Base-by-base conservation (phyloP, 2,113 vertebrate species). In the Syngnathus floridae region DNA sequence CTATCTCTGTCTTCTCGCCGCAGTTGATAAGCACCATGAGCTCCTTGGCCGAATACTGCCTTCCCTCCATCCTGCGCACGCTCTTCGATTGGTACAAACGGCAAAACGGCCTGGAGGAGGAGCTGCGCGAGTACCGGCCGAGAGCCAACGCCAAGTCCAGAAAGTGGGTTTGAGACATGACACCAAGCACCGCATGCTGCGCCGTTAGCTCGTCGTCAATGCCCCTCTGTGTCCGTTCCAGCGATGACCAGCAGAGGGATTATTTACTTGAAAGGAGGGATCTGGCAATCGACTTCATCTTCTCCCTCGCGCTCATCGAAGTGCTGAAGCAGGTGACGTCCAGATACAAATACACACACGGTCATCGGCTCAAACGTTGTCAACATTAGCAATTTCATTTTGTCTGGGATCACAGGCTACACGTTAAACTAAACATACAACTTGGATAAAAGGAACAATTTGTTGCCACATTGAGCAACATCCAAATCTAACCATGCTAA, bases 61-160 rank as follows among this genome's bases (percentile, higher is more conserved):
- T 99, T 9, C 96, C 95, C 56, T 99, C 97, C 70, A 95, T 99
- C 75, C 90, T 99, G 71, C 94, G 95, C 56, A 99, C 96, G 11
- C 83, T 99, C 70, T 98, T 99, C 74, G 97, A 99, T 82, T 99
- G 97, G 97, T 98, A 97, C 86, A 98, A 95, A 84, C 91, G 96
- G 69, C 97, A 99, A 83, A 98, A 95, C 4, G 96, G 96, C 67
- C 93, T 96, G 45, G 96, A 98, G 83, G 95, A 98, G 68, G 96
- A 98, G 82, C 89, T 93, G 22, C 93, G 98, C 48, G 95, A 98
- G 75, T 97, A 98, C 79, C 91, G 94, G 16, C 95, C 97, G 13
- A 92, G 95, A 87, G 92, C 94, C 79, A 97, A 93, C 88, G 93
- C 94, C 80, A 99, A 99, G 87, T 93, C 94, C 57, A 99, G 98